Percentiles rank a stretch among this genome's conserved stretches.
Conservation (phyloP, 2,797 vertebrate genomes). For the Urophycis tenuis region DNA sequence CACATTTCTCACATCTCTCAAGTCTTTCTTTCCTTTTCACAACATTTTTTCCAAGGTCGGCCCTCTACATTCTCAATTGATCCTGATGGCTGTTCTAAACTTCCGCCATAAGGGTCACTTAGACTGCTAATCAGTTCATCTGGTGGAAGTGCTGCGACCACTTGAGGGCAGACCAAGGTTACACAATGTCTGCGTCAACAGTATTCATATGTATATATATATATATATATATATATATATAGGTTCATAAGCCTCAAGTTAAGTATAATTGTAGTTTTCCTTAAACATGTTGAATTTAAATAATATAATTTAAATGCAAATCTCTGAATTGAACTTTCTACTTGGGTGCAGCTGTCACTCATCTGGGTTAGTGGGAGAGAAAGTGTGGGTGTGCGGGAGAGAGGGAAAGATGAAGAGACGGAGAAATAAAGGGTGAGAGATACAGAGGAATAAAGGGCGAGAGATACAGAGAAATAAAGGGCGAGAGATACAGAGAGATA, state of each 20-base stretch:
- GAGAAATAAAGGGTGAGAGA: too few species aligned
- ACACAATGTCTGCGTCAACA: background rate
- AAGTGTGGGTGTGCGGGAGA: too few species aligned
- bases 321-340: background rate
- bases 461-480: background rate
- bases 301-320: background rate
- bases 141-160: background rate
- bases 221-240: too few species aligned
- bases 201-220: too few species aligned
- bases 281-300: too few species aligned
- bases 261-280: too few species aligned
- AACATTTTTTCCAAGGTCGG: background rate
- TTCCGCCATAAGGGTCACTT: background rate
- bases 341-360: background rate
- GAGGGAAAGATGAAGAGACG: too few species aligned
- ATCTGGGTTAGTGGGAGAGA: too few species aligned
- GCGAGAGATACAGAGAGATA: background rate
- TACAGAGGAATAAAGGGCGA: too few species aligned
- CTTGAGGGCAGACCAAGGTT: background rate
- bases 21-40: background rate
- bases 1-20: background rate
- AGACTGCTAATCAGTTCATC: background rate
- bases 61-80: background rate
- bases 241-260: too few species aligned
- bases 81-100: background rate